Evolutionary conservation across 2,888 invertebrate genomes (phyloP), one percentile per base, ranked within the genome.

Genomic region (Spicauda simplicius): DNA sequence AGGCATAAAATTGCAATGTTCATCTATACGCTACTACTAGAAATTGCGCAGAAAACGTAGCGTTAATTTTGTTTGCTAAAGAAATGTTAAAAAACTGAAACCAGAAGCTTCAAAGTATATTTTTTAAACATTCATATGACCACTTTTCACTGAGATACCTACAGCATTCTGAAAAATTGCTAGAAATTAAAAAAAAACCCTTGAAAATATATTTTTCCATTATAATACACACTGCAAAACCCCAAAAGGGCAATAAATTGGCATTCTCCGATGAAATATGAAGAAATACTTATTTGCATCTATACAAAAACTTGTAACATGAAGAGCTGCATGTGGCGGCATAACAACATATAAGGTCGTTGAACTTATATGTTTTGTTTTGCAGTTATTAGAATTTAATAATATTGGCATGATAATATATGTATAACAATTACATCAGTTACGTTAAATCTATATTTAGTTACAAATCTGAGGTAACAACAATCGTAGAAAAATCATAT

Each of bases 261-360:
- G 41, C 41, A 14, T 41, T 41, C 14, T 14, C 14, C 41, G 14
- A 41, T 41, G 14, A 41, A 41, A 14, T 41, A 41, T 41, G 41
- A 14, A 41, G 41, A 41, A 41, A 14, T 41, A 41, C 41, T 14
- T 41, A 41, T 41, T 4, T 3, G 41, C 41, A 41, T 14, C 41
- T 14, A 41, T 14, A 56, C 56, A 56, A 45, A 20, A 41, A 57
- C 41, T 57, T 41, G 41, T 41, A 41, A 41, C 20, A 41, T 11
- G 18, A 30, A 33, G 8, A 55, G 6, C 12, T 57, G 56, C 37
- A 16, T 8, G 10, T 41, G 14, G 41, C 41, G 20, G 16, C 25
- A 58, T 18, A 41, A 57, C 57, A 57, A 54, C n/a, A n/a, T n/a
- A n/a, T n/a, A 4, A 14, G 62, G 25, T 55, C 63, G 48, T 54